Evolutionary conservation across 1,140 invertebrate genomes (phyloP), one percentile per base, ranked within the genome.

Genomic region (Drosophila seguyi): DNA sequence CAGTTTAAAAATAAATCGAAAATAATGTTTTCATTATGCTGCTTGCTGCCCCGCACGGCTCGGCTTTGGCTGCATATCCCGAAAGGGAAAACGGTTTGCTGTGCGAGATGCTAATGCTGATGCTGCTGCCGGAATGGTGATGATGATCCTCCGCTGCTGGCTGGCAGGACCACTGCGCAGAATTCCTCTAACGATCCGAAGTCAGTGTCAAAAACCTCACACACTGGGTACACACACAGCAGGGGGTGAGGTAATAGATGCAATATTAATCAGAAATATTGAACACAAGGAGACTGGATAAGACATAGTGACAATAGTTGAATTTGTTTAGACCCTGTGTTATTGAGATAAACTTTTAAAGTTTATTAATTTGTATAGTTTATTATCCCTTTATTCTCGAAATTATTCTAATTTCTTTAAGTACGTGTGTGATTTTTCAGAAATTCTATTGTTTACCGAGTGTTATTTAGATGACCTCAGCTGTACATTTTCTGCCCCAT

Each of bases 181-280:
- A 87, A 85, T 81, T 77, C 55, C 71, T 78, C 85, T 88, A 84
- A 78, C 74, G 60, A 66, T 48, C 39, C 38, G 65, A 78, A 79
- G 76, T 36, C 88, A 91, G 88, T 91, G 88, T 91, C 88, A 91
- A 91, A 80, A 82, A 82, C 80, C 88, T 88, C 75, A 77, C 58
- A 52, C 38, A 53, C 38, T 44, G 22, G 38, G 38, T 38, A 18
- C 27, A 4, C 13, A 10, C 18, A 69, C 66, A 69, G 38, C 25
- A 3, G 31, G 18, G 62, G 39, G 10, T 10, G 25, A 14, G 6
- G 0, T 1, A 38, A 45, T 69, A 58, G 8, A 2, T 16, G 11
- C 11, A 8, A 13, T 34, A 13, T 34, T 34, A 3, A 16, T 16
- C 1, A 14, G 42, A 3, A 44, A 44, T 14, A 22, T 3, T 44